Base-by-base conservation (phyloP, 2,888 invertebrate species). In the Xanthia togata region DNA sequence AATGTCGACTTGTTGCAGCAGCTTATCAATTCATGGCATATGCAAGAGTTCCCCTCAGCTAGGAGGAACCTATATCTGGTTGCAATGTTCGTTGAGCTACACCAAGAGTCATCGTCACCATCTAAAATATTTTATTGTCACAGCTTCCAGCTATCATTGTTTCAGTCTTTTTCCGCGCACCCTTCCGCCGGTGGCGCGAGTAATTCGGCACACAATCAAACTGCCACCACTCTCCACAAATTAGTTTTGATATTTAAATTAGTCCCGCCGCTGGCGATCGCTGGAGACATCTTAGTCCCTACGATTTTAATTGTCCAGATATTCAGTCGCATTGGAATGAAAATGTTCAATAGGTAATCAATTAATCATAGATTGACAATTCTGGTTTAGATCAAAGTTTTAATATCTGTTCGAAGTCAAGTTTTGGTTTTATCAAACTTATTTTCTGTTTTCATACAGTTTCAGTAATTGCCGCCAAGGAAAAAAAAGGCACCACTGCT, bases 181-280 rank as follows among this genome's bases (percentile, higher is more conserved):
- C 81, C 78, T 81, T 78, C 67, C 59, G 44, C 41, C n/a, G n/a
- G 57, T 20, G 60, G 50, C 55, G 70, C 92, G 91, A 92, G 91
- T 93, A 93, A 93, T 94, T 93, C 92, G 90, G 89, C 86, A 91
- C 90, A 92, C 94, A 95, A 95, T 95, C 95, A 94, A 95, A 94
- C 93, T 91, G 93, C 92, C 86, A 90, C 92, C 94, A 93, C 92
- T 93, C 93, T 91, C 91, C 89, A 91, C 94, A 94, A 95, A 96
- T 96, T 95, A 95, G 95, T 96, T 96, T 95, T 94, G 94, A 96
- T 96, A 96, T 96, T 96, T 95, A 95, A 96, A 96, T 96, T 92
- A 93, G 92, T 89, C 91, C 89, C 87, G 93, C 94, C 92, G 91
- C 85, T 89, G 91, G 94, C 93, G 86, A 90, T 91, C 90, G 89